Percentiles rank a stretch among this genome's conserved stretches.
These are phyloP conservation scores for Drosophila ironensis DNA, from an alignment of 1,140 invertebrate species.

Conservation along the genomic window DNA sequence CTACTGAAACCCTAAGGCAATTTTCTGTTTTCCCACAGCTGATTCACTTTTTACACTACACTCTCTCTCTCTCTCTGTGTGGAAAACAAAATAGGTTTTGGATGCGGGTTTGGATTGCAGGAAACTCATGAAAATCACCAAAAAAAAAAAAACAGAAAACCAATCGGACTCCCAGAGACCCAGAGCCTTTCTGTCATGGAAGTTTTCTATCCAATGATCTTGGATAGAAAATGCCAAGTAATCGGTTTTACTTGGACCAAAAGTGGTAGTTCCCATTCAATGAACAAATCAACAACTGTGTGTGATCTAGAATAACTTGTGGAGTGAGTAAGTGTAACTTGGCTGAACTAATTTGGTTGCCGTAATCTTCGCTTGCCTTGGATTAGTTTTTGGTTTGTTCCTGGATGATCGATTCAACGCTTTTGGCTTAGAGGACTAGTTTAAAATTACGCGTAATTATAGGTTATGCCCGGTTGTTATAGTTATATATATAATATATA, in stretches of 20 bases:
- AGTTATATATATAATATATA: conserved; percentile 54
- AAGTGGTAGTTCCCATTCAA: too few relatives aligned
- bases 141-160: not conserved
- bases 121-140: conserved; percentile 3
- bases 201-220: not conserved
- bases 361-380: conserved; percentile 4
- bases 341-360: conserved; percentile 38
- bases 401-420: conserved; percentile 14
- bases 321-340: too few relatives aligned
- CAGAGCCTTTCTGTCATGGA: not conserved
- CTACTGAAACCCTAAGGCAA: conserved; percentile 79
- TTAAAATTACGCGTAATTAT: conserved; percentile 68
- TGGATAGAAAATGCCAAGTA: too few relatives aligned
- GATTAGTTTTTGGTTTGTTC: conserved; percentile 21
- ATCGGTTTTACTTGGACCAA: too few relatives aligned
- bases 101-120: conserved; percentile 16
- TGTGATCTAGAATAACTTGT: too few relatives aligned
- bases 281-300: too few relatives aligned
- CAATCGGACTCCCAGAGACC: not conserved
- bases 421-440: conserved; percentile 59
- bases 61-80: conserved; percentile 10
- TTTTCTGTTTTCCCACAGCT: conserved; percentile 38
- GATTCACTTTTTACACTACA: conserved; percentile 23
- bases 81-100: conserved; percentile 34
- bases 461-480: conserved; percentile 62